Evolutionary conservation across 2,888 invertebrate genomes (phyloP).

Genomic region (Aphodius granarius): DNA sequence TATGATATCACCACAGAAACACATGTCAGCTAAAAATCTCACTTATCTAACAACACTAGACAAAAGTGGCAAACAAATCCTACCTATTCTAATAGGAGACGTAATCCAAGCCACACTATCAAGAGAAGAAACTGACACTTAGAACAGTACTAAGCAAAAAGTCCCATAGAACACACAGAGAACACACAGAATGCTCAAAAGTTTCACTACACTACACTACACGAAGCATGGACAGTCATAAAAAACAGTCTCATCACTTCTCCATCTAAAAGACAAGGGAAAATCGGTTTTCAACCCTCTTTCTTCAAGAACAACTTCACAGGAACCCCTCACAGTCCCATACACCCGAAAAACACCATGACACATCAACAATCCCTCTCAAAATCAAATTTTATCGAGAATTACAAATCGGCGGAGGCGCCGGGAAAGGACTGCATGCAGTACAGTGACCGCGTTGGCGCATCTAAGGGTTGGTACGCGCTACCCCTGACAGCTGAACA

Average conservation of each 20-base stretch:
- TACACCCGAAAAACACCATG: neutral
- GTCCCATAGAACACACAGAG: neutral
- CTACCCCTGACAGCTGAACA: slow-evolving; percentile 28
- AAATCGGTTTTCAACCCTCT: neutral
- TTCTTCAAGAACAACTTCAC: neutral
- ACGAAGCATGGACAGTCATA: neutral
- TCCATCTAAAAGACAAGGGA: neutral
- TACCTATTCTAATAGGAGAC: neutral
- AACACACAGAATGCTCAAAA: too few relatives aligned
- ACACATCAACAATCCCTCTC: neutral
- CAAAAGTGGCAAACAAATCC: too few relatives aligned
- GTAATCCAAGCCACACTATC: neutral
- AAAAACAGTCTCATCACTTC: neutral
- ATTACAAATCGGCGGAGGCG: neutral
- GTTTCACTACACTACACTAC: neutral
- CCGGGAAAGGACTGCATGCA: neutral
- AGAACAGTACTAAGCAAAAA: neutral
- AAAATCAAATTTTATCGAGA: neutral
- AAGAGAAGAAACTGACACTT: neutral
- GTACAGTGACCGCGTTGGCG: slow-evolving; percentile 9
- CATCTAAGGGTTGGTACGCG: slow-evolving; percentile 10
- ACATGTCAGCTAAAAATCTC: neutral
- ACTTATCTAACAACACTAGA: too few relatives aligned
- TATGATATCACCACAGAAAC: neutral
- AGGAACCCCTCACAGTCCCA: neutral